Conservation (phyloP, 2,888 invertebrate species). For the Diplolepis rosae region DNA sequence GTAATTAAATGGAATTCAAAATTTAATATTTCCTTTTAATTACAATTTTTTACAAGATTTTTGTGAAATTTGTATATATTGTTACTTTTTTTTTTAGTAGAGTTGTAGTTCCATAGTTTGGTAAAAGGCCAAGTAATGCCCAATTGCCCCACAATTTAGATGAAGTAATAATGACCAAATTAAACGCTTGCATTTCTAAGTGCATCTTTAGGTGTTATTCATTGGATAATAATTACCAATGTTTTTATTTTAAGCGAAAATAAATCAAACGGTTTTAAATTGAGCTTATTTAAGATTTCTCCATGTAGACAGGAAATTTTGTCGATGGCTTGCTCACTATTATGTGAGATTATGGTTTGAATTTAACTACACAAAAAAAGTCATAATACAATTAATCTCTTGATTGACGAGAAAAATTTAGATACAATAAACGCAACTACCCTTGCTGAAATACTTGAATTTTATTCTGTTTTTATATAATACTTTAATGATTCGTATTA, state of each 20-base stretch:
- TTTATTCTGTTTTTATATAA: too few species aligned
- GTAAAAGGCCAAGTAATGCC: slow-evolving; percentile 70
- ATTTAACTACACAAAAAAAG: too few species aligned
- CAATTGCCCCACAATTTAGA: slow-evolving; percentile 50
- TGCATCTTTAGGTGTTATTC: neutral
- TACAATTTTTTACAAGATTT: slow-evolving; percentile 19
- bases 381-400: neutral
- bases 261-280: neutral
- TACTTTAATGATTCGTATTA: too few species aligned
- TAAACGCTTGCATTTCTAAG: neutral
- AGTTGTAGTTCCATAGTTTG: slow-evolving; percentile 60
- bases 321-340: neutral
- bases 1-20: slow-evolving; percentile 4
- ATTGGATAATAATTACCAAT: neutral
- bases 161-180: neutral
- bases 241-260: neutral
- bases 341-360: neutral
- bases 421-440: too few species aligned
- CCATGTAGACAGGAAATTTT: neutral
- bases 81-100: slow-evolving; percentile 51
- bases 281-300: slow-evolving; percentile 16
- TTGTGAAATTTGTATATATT: slow-evolving; percentile 30
- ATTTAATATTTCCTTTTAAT: neutral
- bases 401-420: too few species aligned
- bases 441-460: too few species aligned